Conservation (phyloP, 2,888 invertebrate species). For the Xylocampa areola region DNA sequence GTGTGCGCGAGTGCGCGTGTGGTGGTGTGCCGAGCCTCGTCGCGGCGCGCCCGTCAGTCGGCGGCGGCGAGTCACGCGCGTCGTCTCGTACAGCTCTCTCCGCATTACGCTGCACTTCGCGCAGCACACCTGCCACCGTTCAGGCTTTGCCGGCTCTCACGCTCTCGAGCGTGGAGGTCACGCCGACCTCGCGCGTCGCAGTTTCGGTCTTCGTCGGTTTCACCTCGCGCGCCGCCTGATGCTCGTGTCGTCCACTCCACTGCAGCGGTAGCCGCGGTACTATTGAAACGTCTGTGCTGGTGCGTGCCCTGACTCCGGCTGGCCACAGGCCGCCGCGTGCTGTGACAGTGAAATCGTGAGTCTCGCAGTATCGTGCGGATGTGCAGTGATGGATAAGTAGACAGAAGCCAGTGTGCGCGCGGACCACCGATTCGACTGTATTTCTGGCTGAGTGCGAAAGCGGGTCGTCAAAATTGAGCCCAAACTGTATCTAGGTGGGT, state of each 20-base stretch:
- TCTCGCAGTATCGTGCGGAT: slow-evolving; percentile 86
- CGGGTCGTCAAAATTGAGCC: slow-evolving; percentile 89
- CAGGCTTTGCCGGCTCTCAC: slow-evolving; percentile 84
- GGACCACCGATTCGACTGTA: slow-evolving; percentile 73
- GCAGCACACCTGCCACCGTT: slow-evolving; percentile 80
- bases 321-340: slow-evolving; percentile 81
- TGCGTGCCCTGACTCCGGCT: slow-evolving; percentile 80
- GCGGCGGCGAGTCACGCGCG: slow-evolving; percentile 88
- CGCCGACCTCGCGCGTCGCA: slow-evolving; percentile 71
- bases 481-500: slow-evolving; percentile 89
- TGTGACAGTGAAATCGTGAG: slow-evolving; percentile 89
- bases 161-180: slow-evolving; percentile 86
- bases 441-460: slow-evolving; percentile 81
- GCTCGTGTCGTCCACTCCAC: slow-evolving; percentile 66
- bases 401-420: slow-evolving; percentile 79
- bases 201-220: slow-evolving; percentile 77
- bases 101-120: slow-evolving; percentile 75
- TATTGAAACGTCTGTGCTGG: slow-evolving; percentile 72
- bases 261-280: slow-evolving; percentile 75
- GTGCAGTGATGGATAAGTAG: slow-evolving; percentile 89
- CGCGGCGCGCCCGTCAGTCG: slow-evolving; percentile 88
- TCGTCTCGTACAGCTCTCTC: slow-evolving; percentile 82
- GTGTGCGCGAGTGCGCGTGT: slow-evolving; percentile 84
- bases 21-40: slow-evolving; percentile 80
- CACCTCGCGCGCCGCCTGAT: slow-evolving; percentile 67